Evolutionary conservation across 2,113 vertebrate species (phyloP), one percentile per base, ranked within the genome.

Genomic region (Pagrus major): DNA sequence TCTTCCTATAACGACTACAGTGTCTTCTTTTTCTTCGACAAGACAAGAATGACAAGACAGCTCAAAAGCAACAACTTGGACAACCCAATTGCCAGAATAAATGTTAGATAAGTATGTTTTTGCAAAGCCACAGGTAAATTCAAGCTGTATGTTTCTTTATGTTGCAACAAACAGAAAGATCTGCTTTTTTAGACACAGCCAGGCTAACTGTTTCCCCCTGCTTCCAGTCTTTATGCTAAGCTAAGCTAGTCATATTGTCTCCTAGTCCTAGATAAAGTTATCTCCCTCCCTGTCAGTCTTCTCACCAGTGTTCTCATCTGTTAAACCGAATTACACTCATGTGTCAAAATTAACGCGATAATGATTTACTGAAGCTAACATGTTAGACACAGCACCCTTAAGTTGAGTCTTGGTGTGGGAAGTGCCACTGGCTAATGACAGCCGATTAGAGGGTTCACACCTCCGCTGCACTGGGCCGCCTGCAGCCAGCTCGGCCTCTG

Each of bases 401-500:
- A 80, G 68, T 64, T 47, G 51, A 87, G 46, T 16, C 25, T 21
- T 42, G 75, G 80, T 58, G 78, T 76, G 78, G 88, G 70, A 80
- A 71, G 86, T 70, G 86, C 83, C 84, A 61, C 61, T 60, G 71
- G 80, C 78, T 80, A 86, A 88, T 68, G 86, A 69, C 79, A 49
- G 84, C 4, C 27, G 76, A 86, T 90, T 84, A 87, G 76, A 84
- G 54, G 80, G 70, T 87, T 86, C 87, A 83, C 87, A 88, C 85
- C 80, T 87, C 71, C 2, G 42, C 61, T 42, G 83, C 72, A 77
- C 66, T 25, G 63, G 56, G 65, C 64, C 25, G 65, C 74, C 35
- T 23, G 56, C 67, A 58, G 77, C 60, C 65, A 25, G 23, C 6
- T n/a, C n/a, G 25, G 67, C 77, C 51, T 79, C 61, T 71, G 63